A percentile compares a stretch with the other conserved stretches of the same genome.
Conservation (phyloP, 2,888 invertebrate genomes). For the Eupithecia pulchellata region DNA sequence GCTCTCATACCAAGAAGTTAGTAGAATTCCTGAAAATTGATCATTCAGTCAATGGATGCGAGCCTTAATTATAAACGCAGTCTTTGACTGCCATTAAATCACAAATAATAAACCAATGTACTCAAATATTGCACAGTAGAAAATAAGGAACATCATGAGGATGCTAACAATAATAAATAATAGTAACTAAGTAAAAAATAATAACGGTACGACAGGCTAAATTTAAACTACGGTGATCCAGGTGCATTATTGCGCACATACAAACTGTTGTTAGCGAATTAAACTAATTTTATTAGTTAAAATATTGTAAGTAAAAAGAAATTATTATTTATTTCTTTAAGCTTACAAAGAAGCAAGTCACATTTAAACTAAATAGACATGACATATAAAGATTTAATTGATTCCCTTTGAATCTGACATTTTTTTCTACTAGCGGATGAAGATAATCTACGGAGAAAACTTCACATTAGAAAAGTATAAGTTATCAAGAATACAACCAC, state of each 20-base stretch:
- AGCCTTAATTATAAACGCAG: slow-evolving; percentile 41
- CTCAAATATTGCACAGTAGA: slow-evolving; percentile 2
- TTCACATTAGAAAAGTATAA: not conserved
- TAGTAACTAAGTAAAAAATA: too few species aligned
- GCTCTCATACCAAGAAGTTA: not conserved
- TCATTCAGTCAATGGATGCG: slow-evolving; percentile 17
- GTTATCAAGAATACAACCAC: not conserved
- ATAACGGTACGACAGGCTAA: not conserved
- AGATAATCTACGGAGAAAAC: not conserved
- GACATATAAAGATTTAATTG: not conserved
- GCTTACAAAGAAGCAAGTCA: not conserved
- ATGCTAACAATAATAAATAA: not conserved
- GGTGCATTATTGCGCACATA: not conserved
- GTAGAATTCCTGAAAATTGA: not conserved
- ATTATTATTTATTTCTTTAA: not conserved
- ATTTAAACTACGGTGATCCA: not conserved
- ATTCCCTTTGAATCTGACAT: not conserved
- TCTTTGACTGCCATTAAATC: slow-evolving; percentile 48
- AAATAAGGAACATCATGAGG: not conserved
- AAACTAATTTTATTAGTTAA: not conserved
- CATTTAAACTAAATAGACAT: not conserved
- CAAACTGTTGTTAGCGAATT: not conserved
- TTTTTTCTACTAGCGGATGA: not conserved
- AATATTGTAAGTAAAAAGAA: not conserved
- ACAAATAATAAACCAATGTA: slow-evolving; percentile 30